Evolutionary conservation across 2,888 invertebrate genomes (phyloP).

Genomic region (Branchipolynoe longqiensis): DNA sequence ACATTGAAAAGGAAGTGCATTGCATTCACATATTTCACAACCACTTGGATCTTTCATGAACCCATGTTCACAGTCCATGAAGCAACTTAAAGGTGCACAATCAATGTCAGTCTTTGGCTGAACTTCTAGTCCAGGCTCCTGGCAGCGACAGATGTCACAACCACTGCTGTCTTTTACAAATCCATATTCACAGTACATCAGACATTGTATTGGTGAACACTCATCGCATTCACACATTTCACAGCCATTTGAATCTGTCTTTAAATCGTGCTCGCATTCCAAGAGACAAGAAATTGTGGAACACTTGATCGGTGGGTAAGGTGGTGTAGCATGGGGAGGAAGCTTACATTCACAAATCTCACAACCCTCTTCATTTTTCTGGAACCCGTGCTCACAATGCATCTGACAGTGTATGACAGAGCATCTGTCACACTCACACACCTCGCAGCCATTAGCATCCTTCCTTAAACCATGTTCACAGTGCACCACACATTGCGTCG

Average conservation of each 20-base stretch:
- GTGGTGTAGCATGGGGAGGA: neutral
- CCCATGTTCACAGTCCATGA: constrained; percentile 47
- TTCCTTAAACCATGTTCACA: neutral
- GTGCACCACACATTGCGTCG: constrained; percentile 51
- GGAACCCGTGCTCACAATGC: constrained; percentile 58
- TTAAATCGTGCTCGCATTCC: constrained; percentile 62
- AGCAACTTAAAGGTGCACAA: constrained; percentile 31
- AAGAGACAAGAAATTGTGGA: constrained; percentile 27
- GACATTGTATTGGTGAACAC: constrained; percentile 45
- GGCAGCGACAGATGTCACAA: constrained; percentile 28
- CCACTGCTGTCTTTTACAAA: constrained; percentile 18
- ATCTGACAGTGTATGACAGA: constrained; percentile 12
- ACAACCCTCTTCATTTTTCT: constrained; percentile 57
- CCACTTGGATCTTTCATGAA: constrained; percentile 43
- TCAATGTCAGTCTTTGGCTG: neutral
- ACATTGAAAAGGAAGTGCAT: neutral
- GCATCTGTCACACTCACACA: constrained; percentile 32
- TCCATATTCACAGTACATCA: constrained; percentile 51
- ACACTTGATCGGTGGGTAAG: neutral
- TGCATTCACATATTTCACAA: constrained; percentile 51
- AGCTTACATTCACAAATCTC: constrained; percentile 45
- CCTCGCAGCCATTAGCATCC: neutral
- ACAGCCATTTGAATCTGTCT: constrained; percentile 35
- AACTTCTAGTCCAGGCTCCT: neutral
- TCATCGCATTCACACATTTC: constrained; percentile 53